A percentile compares a stretch with the other conserved stretches of the same genome.
These are phyloP conservation scores for Pampus argenteus DNA, from an alignment of 2,797 vertebrate genomes.

Conservation along the genomic window DNA sequence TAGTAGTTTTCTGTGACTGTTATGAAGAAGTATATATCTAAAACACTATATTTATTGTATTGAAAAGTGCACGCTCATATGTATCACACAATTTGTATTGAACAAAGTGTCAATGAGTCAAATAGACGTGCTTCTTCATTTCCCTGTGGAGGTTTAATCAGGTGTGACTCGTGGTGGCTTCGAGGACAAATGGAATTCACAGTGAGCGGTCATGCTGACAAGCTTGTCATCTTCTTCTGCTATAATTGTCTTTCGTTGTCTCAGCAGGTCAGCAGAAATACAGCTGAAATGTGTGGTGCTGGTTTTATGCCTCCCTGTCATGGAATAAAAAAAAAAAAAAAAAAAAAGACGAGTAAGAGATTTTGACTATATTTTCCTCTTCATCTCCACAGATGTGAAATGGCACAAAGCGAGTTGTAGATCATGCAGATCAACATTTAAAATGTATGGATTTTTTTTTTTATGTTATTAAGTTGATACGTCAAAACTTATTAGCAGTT, in stretches of 20 bases:
- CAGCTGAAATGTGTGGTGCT: conserved; percentile 44
- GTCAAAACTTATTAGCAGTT: too few relatives aligned
- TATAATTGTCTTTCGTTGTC: conserved; percentile 74
- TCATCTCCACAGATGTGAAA: conserved; percentile 1
- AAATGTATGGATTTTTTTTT: conserved; percentile 6
- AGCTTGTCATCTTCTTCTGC: conserved; percentile 69
- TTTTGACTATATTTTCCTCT: conserved; percentile 15
- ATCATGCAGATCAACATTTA: neutral
- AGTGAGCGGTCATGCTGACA: conserved; percentile 68
- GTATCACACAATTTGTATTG: conserved; percentile 14
- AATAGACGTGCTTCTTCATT: conserved; percentile 47
- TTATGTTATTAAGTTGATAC: too few relatives aligned
- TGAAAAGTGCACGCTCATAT: neutral
- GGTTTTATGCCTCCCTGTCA: conserved; percentile 55
- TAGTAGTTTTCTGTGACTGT: too few relatives aligned
- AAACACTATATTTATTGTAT: conserved; percentile 5
- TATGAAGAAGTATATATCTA: neutral
- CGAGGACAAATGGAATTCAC: conserved; percentile 77
- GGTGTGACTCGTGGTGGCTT: conserved; percentile 71
- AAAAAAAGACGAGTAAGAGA: neutral
- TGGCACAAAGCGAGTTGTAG: neutral
- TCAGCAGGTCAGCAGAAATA: conserved; percentile 60
- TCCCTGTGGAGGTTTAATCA: conserved; percentile 66
- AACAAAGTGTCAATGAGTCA: conserved; percentile 17
- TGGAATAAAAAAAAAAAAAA: too few relatives aligned